These are phyloP conservation scores for Apamea monoglypha DNA, from an alignment of 2,888 invertebrate species.

Conservation along the genomic window DNA sequence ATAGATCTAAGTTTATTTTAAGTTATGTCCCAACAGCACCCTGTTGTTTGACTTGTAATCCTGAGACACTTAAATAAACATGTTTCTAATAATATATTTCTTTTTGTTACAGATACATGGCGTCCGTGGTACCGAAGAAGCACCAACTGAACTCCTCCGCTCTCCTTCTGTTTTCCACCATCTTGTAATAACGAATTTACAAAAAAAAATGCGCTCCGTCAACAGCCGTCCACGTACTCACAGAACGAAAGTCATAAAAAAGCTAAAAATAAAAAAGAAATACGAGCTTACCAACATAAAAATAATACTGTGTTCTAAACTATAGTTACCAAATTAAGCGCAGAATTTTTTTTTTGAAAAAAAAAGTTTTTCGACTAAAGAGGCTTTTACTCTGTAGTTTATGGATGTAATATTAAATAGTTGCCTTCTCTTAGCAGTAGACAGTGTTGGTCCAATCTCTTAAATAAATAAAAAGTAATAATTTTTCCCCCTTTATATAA, in stretches of 20 bases:
- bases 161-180: slow-evolving; percentile 63
- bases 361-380: slow-evolving; percentile 66
- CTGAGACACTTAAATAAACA: neutral
- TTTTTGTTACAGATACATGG: slow-evolving; percentile 82
- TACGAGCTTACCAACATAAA: slow-evolving; percentile 81
- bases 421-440: slow-evolving; percentile 86
- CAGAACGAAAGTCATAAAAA: slow-evolving; percentile 74
- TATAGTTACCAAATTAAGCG: slow-evolving; percentile 63
- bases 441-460: slow-evolving; percentile 85
- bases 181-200: slow-evolving; percentile 66
- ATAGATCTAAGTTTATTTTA: too few relatives aligned
- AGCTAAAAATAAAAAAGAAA: slow-evolving; percentile 83
- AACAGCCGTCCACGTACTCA: slow-evolving; percentile 78
- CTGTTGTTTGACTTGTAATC: neutral
- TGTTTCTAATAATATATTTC: slow-evolving; percentile 19
- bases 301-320: slow-evolving; percentile 77
- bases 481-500: slow-evolving; percentile 69
- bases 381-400: slow-evolving; percentile 75
- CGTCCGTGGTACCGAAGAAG: slow-evolving; percentile 71
- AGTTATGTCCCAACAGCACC: neutral
- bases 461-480: slow-evolving; percentile 70
- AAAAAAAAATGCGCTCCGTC: slow-evolving; percentile 81
- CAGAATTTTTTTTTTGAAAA: slow-evolving; percentile 46
- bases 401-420: slow-evolving; percentile 77
- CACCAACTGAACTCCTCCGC: slow-evolving; percentile 61